Percentiles rank a stretch among this genome's conserved stretches.
These are phyloP conservation scores for Cyclophora punctaria DNA, from an alignment of 2,888 invertebrate genomes.

Conservation along the genomic window DNA sequence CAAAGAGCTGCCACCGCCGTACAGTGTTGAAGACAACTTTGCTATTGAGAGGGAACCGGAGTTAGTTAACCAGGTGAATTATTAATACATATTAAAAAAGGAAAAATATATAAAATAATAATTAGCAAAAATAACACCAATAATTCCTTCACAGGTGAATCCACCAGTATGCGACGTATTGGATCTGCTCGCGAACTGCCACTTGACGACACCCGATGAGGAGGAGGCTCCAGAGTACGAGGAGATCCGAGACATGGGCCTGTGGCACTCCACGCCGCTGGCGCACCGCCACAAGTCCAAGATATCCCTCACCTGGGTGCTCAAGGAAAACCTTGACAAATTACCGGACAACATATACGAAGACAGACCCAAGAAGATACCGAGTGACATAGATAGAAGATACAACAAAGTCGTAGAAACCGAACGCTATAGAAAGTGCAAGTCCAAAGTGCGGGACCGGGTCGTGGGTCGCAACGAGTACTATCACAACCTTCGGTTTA, in stretches of 20 bases:
- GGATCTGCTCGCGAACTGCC: conserved; percentile 61
- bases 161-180: conserved; percentile 48
- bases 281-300: conserved; percentile 73
- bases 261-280: conserved; percentile 67
- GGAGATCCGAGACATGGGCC: conserved; percentile 64
- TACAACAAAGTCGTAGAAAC: conserved; percentile 30
- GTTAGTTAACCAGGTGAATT: conserved; percentile 15
- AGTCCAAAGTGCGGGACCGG: conserved; percentile 38
- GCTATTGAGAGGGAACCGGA: conserved; percentile 25
- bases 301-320: conserved; percentile 84
- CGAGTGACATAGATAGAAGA: conserved; percentile 29
- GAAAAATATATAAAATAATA: not conserved
- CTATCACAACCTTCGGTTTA: conserved; percentile 65
- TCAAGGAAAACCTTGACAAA: conserved; percentile 77
- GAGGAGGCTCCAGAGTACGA: conserved; percentile 53
- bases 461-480: conserved; percentile 62
- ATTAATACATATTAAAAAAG: not conserved
- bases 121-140: conserved; percentile 3
- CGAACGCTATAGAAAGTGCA: conserved; percentile 45
- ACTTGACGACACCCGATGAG: conserved; percentile 33
- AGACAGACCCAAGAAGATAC: conserved; percentile 29
- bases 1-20: conserved; percentile 63
- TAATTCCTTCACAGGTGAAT: conserved; percentile 33
- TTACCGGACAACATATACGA: conserved; percentile 35
- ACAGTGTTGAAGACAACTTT: conserved; percentile 47